Base-by-base conservation (phyloP, 1,140 invertebrate species). In the Sminthurides bifidus region DNA sequence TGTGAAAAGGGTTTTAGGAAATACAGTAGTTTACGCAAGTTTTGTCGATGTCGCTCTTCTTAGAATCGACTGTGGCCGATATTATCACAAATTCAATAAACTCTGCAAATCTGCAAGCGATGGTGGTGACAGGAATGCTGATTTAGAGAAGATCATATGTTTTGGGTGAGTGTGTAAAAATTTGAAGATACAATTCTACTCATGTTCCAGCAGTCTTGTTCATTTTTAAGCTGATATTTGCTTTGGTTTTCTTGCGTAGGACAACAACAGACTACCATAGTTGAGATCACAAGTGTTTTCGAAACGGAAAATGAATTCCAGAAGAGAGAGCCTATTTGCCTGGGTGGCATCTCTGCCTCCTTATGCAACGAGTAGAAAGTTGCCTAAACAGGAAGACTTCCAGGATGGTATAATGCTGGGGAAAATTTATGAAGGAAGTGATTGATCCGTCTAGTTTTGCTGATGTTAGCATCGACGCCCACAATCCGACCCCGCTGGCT, bases 371-470 rank as follows among this genome's bases (percentile, higher is more conserved):
- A 35, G 37, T 4, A 44, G 46, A 43, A 37, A 4, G 15, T 30
- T 21, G 19, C 56, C 56, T 3, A 56, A 38, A 31, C 21, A 38
- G 1, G 54, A 52, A 37, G 59, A 64, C 31, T 64, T 64, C 41
- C 53, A 54, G 17, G 63, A 61, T 58, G 63, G 57, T n/a, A 44
- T 54, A 14, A 55, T 65, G 31, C 15, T 57, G 3, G 50, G 46
- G 2, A 50, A 30, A n/a, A 57, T 61, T 31, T 50, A n/a, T 65
- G 27, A 65, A 61, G 40, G 48, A 65, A 49, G 55, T 54, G 4
- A 59, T 65, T 49, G 63, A 65, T 53, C 63, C 63, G 0, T 49
- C 41, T 1, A 48, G 33, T 45, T 65, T 65, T 55, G 19, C 46
- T n/a, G 53, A 59, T 57, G 31, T 65, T 19, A 59, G 59, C 27